Evolutionary conservation across 2,113 vertebrate species (phyloP).

Genomic region (Ophiodon elongatus): DNA sequence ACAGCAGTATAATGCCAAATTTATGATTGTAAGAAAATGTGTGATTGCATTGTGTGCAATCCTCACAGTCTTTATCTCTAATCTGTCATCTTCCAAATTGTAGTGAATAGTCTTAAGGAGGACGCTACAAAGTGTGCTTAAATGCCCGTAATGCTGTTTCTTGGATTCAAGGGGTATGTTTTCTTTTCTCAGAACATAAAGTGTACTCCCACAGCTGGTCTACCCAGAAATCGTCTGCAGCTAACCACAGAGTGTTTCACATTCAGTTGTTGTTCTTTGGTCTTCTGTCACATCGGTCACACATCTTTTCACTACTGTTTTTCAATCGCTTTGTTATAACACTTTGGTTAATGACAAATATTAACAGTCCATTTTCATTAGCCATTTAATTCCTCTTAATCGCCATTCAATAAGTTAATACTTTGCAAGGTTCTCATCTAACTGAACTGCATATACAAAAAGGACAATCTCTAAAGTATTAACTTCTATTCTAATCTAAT

Average conservation of each 20-base stretch:
- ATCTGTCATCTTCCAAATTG: background rate
- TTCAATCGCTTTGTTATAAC: background rate
- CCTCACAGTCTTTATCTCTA: background rate
- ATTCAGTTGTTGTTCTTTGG: conserved; percentile 2
- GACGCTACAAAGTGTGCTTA: too few species aligned
- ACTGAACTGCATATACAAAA: background rate
- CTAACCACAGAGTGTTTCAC: conserved; percentile 29
- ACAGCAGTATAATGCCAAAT: background rate
- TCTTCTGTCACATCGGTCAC: background rate
- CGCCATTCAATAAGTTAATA: background rate
- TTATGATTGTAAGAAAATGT: background rate
- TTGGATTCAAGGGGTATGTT: background rate
- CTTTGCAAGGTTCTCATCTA: background rate
- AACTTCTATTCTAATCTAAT: background rate
- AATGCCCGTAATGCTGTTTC: background rate
- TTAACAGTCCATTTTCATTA: background rate
- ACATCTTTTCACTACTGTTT: conserved; percentile 24
- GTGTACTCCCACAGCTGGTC: background rate
- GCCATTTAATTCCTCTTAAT: background rate
- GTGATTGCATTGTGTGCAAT: background rate
- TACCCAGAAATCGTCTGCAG: background rate
- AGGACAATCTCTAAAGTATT: background rate
- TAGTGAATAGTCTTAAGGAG: too few species aligned
- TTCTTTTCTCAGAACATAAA: background rate
- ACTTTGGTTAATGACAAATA: background rate